These are phyloP conservation scores for Poeciliopsis gracilis DNA, from an alignment of 2,797 vertebrate genomes.

Conservation along the genomic window DNA sequence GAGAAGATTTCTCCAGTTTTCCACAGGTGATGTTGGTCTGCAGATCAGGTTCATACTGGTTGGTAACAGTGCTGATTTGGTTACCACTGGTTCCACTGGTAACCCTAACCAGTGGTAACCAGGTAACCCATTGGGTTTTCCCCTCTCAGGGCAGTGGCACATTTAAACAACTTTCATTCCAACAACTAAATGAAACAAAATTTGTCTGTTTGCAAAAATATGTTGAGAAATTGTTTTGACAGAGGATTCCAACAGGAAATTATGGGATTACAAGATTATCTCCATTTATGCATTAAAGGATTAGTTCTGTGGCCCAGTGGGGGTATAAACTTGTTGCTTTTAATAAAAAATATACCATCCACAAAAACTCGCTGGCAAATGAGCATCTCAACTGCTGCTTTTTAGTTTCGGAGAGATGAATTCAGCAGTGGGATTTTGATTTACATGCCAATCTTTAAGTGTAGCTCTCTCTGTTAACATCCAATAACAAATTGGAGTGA, in stretches of 20 bases:
- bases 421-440: not conserved
- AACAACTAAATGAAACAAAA: not conserved
- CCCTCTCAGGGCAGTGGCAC: not conserved
- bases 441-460: not conserved
- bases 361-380: not conserved
- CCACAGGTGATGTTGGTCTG: not conserved
- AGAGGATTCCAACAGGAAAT: not conserved
- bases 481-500: not conserved
- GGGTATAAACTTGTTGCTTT: not conserved
- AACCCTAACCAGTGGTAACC: too few relatives aligned
- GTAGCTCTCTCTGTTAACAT: not conserved
- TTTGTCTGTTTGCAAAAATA: not conserved
- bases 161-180: not conserved
- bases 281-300: conserved; percentile 2
- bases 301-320: not conserved
- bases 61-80: too few relatives aligned
- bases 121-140: not conserved
- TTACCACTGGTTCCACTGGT: not conserved
- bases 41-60: not conserved
- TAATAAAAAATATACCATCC: not conserved
- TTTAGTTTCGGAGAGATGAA: not conserved
- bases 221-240: not conserved
- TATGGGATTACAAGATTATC: conserved; percentile 2
- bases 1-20: not conserved
- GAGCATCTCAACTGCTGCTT: not conserved